phyloP scores from a whole-genome alignment of 2,888 invertebrate genomes.

The Andrena camellia region DNA sequence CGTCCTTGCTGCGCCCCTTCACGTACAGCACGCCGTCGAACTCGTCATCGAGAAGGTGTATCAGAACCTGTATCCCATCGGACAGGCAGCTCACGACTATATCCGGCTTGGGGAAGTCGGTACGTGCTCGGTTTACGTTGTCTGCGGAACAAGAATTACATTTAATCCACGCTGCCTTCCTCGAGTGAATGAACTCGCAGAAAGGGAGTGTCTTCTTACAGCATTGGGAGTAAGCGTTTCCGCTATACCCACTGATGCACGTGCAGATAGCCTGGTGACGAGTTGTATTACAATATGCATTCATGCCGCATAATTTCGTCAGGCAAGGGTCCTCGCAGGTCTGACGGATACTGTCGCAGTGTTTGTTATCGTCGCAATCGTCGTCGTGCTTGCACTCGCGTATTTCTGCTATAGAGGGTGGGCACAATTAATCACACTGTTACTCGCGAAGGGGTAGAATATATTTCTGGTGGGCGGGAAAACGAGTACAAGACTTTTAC shows the following conservation, averaged over 20 bases:
- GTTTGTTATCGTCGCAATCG: conserved; percentile 92
- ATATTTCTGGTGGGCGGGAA: no score
- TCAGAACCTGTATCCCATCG: conserved; percentile 95
- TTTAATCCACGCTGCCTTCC: neutral
- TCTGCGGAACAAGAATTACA: conserved; percentile 29
- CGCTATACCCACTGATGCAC: conserved; percentile 91
- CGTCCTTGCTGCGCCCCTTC: conserved; percentile 97
- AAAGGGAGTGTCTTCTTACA: conserved; percentile 85
- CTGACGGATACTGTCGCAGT: conserved; percentile 90
- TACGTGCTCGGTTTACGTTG: conserved; percentile 84
- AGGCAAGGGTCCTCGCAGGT: conserved; percentile 93
- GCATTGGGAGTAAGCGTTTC: conserved; percentile 91
- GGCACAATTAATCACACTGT: neutral
- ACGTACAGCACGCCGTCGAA: conserved; percentile 97
- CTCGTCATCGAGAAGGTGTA: conserved; percentile 87
- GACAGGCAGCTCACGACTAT: conserved; percentile 96
- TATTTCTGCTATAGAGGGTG: conserved; percentile 70
- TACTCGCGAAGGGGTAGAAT: neutral
- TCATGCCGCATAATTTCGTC: conserved; percentile 90
- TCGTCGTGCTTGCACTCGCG: conserved; percentile 89
- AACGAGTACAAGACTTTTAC: no score
- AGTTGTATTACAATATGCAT: conserved; percentile 92
- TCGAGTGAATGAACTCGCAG: neutral
- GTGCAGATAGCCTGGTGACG: conserved; percentile 92
- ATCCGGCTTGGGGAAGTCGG: conserved; percentile 94